Evolutionary conservation across 2,888 invertebrate species (phyloP), one percentile per base, ranked within the genome.

Genomic region (Aleiodes alternator): DNA sequence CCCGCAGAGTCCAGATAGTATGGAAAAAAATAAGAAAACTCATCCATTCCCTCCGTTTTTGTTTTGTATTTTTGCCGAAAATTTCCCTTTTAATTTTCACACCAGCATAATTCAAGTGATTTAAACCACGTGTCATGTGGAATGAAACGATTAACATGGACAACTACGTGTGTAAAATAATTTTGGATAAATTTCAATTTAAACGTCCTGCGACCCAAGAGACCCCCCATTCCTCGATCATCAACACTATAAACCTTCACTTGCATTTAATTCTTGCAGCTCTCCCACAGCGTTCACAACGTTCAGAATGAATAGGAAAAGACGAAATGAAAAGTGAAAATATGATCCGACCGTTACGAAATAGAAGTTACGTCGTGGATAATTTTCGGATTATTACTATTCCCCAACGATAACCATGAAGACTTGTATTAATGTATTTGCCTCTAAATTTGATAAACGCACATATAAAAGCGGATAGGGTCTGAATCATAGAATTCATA

Each of bases 141-240:
- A 72, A 29, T 34, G 66, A 50, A 71, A 72, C 73, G 77, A 83
- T 81, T 83, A 82, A 83, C 76, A 2, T 6, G 34, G 82, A 78
- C 70, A 29, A 34, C 4, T 5, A 50, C n/a, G 29, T 71, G 75
- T 70, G 76, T 69, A 78, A 78, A 76, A 80, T 78, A 78, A 75
- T 72, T 38, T 61, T 72, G 73, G 78, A 84, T 84, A 84, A 84
- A 84, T 83, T 83, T 78, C 79, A 74, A 82, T 78, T 78, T 69
- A 72, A 73, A 72, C 73, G 76, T 48, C 66, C 59, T 69, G 34
- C 74, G 70, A 76, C 70, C 76, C 59, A 59, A 43, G 38, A 53
- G 38, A 56, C 64, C 66, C 64, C 56, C 75, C 66, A 72, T 23
- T 66, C 66, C 68, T 34, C 23, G 57, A 43, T 56, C 69, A 31